Conservation (phyloP, 1,140 invertebrate genomes). For the Cyclargus thomasi region DNA sequence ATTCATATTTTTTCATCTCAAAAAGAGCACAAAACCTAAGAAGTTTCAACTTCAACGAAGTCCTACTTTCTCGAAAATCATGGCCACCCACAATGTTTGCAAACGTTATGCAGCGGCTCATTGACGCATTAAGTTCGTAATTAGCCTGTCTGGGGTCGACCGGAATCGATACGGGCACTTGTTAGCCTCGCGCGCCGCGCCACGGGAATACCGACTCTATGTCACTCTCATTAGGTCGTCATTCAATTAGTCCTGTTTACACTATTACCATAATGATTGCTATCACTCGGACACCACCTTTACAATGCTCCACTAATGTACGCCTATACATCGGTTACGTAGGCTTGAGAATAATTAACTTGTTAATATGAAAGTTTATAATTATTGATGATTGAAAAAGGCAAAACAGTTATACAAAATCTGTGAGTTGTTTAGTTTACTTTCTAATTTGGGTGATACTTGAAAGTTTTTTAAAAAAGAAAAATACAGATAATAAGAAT, state of each 20-base stretch:
- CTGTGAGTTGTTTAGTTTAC: too few relatives aligned
- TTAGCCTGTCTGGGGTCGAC: conserved; percentile 23
- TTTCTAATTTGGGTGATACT: too few relatives aligned
- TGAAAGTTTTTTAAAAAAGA: too few relatives aligned
- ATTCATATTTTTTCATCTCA: too few relatives aligned
- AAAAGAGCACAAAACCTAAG: too few relatives aligned
- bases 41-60: background rate
- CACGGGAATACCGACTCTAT: background rate
- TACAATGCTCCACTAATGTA: background rate
- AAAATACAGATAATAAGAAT: too few relatives aligned
- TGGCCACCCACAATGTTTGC: background rate
- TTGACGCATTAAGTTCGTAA: conserved; percentile 35
- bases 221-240: background rate
- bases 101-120: conserved; percentile 15
- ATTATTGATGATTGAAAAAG: too few relatives aligned
- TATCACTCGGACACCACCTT: background rate
- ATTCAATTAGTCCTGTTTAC: conserved; percentile 4
- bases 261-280: background rate
- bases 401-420: too few relatives aligned
- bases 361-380: background rate
- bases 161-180: conserved; percentile 14
- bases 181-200: background rate
- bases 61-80: background rate
- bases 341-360: background rate
- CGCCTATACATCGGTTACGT: background rate